phyloP scores from a whole-genome alignment of 2,888 invertebrate genomes.

The Oscheius myriophilus region DNA sequence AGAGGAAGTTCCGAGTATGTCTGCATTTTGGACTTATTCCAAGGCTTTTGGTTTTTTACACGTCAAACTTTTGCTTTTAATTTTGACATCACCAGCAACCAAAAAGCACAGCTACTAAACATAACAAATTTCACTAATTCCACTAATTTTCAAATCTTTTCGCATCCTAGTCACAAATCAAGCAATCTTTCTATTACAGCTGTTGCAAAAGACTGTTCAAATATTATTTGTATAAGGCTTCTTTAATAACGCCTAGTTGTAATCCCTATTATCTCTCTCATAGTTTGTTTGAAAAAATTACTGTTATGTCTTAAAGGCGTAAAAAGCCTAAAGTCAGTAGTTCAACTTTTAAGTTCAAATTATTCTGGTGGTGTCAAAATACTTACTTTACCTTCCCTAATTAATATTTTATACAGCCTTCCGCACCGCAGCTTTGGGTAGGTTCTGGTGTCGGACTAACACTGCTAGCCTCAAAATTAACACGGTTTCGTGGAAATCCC shows the following conservation, averaged over 20 bases:
- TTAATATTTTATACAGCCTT: conserved; percentile 7
- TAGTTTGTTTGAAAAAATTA: too few relatives aligned
- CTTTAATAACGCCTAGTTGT: too few relatives aligned
- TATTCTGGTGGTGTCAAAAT: not conserved
- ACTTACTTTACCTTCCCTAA: not conserved
- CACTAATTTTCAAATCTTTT: too few relatives aligned
- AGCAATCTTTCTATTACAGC: too few relatives aligned
- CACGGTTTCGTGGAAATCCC: too few relatives aligned
- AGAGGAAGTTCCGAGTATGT: conserved; percentile 64
- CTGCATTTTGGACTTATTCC: conserved; percentile 1
- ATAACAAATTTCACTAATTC: too few relatives aligned
- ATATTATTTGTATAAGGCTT: not conserved
- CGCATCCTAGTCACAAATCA: too few relatives aligned
- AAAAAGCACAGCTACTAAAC: not conserved
- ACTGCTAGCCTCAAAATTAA: not conserved
- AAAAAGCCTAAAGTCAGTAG: too few relatives aligned
- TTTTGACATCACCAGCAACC: not conserved
- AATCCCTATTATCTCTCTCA: too few relatives aligned
- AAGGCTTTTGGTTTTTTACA: too few relatives aligned
- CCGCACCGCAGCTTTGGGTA: conserved; percentile 5
- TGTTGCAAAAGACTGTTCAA: too few relatives aligned
- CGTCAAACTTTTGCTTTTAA: not conserved
- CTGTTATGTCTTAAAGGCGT: too few relatives aligned
- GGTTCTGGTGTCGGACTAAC: conserved; percentile 19
- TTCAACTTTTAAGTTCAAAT: conserved; percentile 4